Base-by-base conservation (phyloP, 2,797 vertebrate species). In the Pseudochaenichthys georgianus region DNA sequence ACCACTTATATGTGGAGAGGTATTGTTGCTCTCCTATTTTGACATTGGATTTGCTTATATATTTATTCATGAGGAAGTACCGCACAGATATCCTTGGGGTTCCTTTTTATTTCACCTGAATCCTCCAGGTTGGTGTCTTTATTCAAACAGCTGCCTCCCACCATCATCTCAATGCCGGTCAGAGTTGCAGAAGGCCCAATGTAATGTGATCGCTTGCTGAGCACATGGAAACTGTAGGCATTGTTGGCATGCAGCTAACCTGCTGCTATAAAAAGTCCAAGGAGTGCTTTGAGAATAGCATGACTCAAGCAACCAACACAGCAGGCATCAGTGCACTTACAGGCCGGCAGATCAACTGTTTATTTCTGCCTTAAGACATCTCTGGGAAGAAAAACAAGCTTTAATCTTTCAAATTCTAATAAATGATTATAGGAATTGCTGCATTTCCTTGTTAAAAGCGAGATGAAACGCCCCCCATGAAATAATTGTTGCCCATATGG, bases 191-290 rank as follows among this genome's bases (percentile, higher is more conserved):
- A 71, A 47, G 65, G 66, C 64, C 65, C 53, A 70, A 66, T 75
- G 67, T 64, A 73, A 76, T 69, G 55, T 16, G 48, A 84, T 64
- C 55, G 72, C 62, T 78, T 9, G 12, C 70, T 13, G 55, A 78
- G 80, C 84, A 58, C 77, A 51, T 81, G 80, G 78, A 81, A 75
- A 78, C 69, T 63, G 80, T 69, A 77, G 80, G 59, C 77, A 88
- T 82, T 84, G 84, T 82, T 91, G 84, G 83, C 63, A 78, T 77
- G 71, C 48, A 31, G 77, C 84, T 88, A 80, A 88, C 86, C 74
- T 87, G 76, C 82, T 68, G 70, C 84, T 87, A 73, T 86, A 84
- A 91, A 86, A 83, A 85, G 68, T 77, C 67, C 67, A 75, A 80
- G 80, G 70, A 79, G 72, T 46, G 77, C 79, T 81, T 78, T 78